Percentiles rank a stretch among this genome's conserved stretches.
These are phyloP conservation scores for Urocynchramus pylzowi DNA, from an alignment of 2,113 vertebrate species.

Conservation along the genomic window DNA sequence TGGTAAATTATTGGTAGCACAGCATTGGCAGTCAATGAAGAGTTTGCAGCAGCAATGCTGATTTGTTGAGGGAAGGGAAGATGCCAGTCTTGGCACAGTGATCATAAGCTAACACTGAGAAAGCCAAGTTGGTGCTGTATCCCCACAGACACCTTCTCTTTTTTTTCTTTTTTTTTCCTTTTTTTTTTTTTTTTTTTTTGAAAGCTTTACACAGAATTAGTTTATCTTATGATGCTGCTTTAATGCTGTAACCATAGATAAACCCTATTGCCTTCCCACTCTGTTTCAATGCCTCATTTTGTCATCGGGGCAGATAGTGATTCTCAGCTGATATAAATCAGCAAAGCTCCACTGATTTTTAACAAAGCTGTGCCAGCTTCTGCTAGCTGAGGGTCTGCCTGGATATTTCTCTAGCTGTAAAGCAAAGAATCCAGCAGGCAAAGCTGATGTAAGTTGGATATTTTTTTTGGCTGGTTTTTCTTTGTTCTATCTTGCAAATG, in stretches of 20 bases:
- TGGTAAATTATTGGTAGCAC: conserved; percentile 31
- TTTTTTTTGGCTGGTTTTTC: neutral
- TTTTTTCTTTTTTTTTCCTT: no score
- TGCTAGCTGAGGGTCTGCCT: conserved; percentile 51
- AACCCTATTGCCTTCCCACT: conserved; percentile 43
- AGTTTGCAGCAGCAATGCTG: conserved; percentile 22
- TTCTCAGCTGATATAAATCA: conserved; percentile 66
- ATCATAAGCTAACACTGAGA: neutral
- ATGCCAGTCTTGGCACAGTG: conserved; percentile 10
- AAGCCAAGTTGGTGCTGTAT: neutral
- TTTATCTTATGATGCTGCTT: conserved; percentile 38
- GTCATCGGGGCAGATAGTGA: conserved; percentile 57
- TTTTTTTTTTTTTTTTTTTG: neutral
- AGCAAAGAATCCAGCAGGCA: conserved; percentile 38
- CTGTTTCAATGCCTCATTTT: conserved; percentile 47
- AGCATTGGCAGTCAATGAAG: conserved; percentile 38
- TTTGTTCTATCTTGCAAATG: conserved; percentile 32
- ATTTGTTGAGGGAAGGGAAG: conserved; percentile 9
- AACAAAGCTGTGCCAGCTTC: conserved; percentile 64
- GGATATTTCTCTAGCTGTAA: conserved; percentile 15
- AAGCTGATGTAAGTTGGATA: conserved; percentile 22
- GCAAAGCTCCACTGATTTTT: conserved; percentile 67
- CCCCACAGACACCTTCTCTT: neutral
- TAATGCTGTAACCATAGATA: conserved; percentile 41
- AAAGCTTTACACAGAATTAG: conserved; percentile 25